Evolutionary conservation across 2,797 vertebrate genomes (phyloP), one percentile per base, ranked within the genome.

Genomic region (Capromys pilorides): DNA sequence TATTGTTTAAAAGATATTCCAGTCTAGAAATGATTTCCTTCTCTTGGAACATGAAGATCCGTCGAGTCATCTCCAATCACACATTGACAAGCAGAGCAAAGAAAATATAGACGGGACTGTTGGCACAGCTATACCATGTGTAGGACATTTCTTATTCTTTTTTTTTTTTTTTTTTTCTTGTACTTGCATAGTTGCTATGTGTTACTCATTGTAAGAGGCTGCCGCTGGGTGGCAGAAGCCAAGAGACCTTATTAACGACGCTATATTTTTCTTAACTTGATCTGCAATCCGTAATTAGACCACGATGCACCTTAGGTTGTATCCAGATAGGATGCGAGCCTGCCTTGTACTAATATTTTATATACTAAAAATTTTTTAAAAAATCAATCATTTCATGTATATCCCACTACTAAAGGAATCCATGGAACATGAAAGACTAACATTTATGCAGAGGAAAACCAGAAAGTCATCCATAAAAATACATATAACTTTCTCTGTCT

Each of bases 251-350:
- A 98, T 92, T 97, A 90, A 96, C 10, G 13, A 95, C 97, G 97
- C 97, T 97, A 95, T 97, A 97, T 98, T 98, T 96, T 97, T 64
- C 97, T 96, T 97, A 97, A 97, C 97, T 97, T 97, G 97, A 95
- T 91, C 97, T 96, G 88, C 96, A 97, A 90, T 97, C 95, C 94
- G 89, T 94, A 96, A 96, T 97, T 97, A 96, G 97, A 96, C 84
- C 92, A 96, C 92, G 91, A 67, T 92, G 96, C 96, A 97, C 97
- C 96, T 97, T 97, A 93, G 96, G 83, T 96, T 88, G 92, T 93
- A 77, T 97, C 97, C 95, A n/a, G 69, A 69, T 80, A 94, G 96
- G 96, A 97, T 97, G 88, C 96, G 87, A 77, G 90, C 93, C 95
- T 97, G 96, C 97, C 97, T 97, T 97, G 96, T 95, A 93, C 92